phyloP scores from a whole-genome alignment of 23 tunicate species.

The Pegea sp. region DNA sequence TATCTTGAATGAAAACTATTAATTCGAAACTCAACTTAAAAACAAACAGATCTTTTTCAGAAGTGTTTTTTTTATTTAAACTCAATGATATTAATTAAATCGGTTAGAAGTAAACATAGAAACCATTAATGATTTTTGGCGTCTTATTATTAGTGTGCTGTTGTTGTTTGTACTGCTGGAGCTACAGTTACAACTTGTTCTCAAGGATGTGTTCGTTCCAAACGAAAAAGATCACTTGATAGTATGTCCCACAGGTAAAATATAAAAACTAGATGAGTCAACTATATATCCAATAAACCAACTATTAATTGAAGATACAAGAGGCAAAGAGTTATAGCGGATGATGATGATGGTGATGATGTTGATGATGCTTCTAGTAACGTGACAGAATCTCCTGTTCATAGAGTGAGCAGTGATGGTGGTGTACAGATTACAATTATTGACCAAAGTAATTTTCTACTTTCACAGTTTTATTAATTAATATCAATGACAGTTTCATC shows the following conservation, averaged over 20 bases:
- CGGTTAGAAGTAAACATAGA: no score
- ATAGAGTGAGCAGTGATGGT: constrained; percentile 13
- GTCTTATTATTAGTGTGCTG: constrained; percentile 17
- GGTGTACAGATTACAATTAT: constrained; percentile 7
- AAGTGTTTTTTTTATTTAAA: no score
- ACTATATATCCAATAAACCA: neutral
- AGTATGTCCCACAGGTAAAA: neutral
- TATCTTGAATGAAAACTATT: no score
- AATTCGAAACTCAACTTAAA: no score
- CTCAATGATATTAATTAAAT: no score
- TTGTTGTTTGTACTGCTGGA: constrained; percentile 14
- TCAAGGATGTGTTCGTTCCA: constrained; percentile 14
- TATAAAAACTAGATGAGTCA: neutral
- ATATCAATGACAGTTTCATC: no score
- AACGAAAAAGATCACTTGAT: neutral
- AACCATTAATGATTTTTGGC: no score
- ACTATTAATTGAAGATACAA: neutral
- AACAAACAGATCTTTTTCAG: no score
- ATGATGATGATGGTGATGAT: constrained; percentile 7
- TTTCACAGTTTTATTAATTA: no score
- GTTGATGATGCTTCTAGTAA: constrained; percentile 9
- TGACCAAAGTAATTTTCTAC: no score
- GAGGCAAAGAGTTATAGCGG: neutral
- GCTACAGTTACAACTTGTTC: constrained; percentile 12
- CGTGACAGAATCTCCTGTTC: constrained; percentile 25